phyloP scores from a whole-genome alignment of 2,888 invertebrate genomes.

The Stenolophus ochropezus region DNA sequence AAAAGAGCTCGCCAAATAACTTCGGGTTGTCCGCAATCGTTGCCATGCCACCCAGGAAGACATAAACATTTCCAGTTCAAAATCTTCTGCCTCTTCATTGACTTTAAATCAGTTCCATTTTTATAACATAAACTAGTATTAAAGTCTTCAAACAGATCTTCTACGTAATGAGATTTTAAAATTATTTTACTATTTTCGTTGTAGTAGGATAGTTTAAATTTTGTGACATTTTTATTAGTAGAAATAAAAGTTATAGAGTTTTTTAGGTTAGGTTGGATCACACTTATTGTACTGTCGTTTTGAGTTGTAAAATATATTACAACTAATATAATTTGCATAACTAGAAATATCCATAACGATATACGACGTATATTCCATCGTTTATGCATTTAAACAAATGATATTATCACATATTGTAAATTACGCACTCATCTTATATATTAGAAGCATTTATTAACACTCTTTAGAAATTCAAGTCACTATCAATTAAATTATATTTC shows the following conservation, averaged over 20 bases:
- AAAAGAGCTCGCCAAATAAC: conserved; percentile 80
- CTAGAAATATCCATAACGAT: conserved; percentile 70
- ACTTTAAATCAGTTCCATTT: conserved; percentile 71
- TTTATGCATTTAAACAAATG: conserved; percentile 61
- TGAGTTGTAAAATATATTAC: conserved; percentile 69
- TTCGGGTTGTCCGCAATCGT: conserved; percentile 81
- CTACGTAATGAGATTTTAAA: conserved; percentile 66
- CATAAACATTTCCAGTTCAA: conserved; percentile 75
- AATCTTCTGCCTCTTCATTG: conserved; percentile 69
- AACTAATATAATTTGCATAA: conserved; percentile 69
- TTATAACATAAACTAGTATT: conserved; percentile 72
- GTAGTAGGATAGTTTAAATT: conserved; percentile 68
- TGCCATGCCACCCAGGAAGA: conserved; percentile 79
- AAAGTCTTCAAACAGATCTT: conserved; percentile 69
- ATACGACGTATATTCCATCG: conserved; percentile 68
- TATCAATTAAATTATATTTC: conserved; percentile 10
- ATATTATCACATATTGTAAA: conserved; percentile 43
- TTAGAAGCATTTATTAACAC: not conserved
- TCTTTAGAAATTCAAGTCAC: not conserved
- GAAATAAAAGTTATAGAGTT: conserved; percentile 51
- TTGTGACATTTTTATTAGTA: conserved; percentile 37
- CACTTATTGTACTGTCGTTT: conserved; percentile 61
- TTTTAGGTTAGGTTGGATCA: conserved; percentile 52
- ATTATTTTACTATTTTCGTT: conserved; percentile 66
- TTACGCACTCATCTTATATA: conserved; percentile 1